Evolutionary conservation across 1,140 invertebrate genomes (phyloP).

Genomic region (Sitophilus oryzae): DNA sequence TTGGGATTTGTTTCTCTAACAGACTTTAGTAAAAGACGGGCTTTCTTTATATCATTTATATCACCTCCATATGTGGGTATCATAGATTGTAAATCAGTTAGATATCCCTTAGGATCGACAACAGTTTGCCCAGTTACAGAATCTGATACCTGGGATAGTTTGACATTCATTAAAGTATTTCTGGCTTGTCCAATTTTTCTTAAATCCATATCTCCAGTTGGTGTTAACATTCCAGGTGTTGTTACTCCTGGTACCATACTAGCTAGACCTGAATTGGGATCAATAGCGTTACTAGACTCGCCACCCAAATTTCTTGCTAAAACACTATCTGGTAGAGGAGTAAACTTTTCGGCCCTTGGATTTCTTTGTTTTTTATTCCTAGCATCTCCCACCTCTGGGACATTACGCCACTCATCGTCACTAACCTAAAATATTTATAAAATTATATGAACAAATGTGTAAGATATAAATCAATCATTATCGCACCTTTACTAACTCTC

Average conservation of each 20-base stretch:
- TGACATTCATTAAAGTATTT: slow-evolving; percentile 99
- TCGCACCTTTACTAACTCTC: slow-evolving; percentile 79
- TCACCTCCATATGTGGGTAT: slow-evolving; percentile 97
- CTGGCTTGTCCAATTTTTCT: slow-evolving; percentile 98
- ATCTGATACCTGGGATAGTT: slow-evolving; percentile 94
- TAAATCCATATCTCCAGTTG: slow-evolving; percentile 90
- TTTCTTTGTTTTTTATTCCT: slow-evolving; percentile 95
- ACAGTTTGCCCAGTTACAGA: slow-evolving; percentile 98
- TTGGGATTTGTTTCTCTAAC: slow-evolving; percentile 98
- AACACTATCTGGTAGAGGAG: slow-evolving; percentile 94
- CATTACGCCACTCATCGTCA: slow-evolving; percentile 92
- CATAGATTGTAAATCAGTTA: slow-evolving; percentile 98
- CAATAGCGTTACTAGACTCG: slow-evolving; percentile 73
- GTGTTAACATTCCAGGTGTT: slow-evolving; percentile 74
- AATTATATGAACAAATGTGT: neutral
- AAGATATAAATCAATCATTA: slow-evolving; percentile 37
- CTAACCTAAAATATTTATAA: slow-evolving; percentile 19
- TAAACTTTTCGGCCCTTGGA: slow-evolving; percentile 92
- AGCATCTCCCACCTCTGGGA: slow-evolving; percentile 99
- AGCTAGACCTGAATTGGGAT: slow-evolving; percentile 77
- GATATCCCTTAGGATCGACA: slow-evolving; percentile 98
- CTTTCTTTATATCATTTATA: slow-evolving; percentile 99
- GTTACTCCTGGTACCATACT: slow-evolving; percentile 76
- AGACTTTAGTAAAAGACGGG: slow-evolving; percentile 90
- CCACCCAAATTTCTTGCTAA: slow-evolving; percentile 84